A percentile compares a stretch with the other conserved stretches of the same genome.
Evolutionary conservation across 2,888 invertebrate species (phyloP).

Genomic region (Heteromyza rotundicornis): DNA sequence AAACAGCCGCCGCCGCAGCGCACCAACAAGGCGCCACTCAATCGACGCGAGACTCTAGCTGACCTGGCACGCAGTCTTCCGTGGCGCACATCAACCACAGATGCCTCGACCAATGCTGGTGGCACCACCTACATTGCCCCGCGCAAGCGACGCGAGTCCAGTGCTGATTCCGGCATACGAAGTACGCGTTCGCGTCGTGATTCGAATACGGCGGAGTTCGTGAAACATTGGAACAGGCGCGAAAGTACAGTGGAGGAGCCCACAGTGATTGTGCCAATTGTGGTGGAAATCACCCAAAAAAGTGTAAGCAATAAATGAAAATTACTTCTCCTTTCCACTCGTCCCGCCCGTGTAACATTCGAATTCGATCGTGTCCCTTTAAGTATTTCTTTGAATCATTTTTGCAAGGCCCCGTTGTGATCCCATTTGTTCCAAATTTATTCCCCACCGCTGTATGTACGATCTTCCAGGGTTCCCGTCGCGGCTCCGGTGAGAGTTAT

Average conservation of each 20-base stretch:
- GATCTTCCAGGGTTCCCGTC: slow-evolving; percentile 59
- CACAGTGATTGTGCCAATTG: slow-evolving; percentile 39
- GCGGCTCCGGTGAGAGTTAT: slow-evolving; percentile 74
- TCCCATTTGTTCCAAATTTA: background rate
- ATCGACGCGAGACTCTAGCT: slow-evolving; percentile 84
- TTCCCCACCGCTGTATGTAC: slow-evolving; percentile 22
- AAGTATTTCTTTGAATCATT: too few relatives aligned
- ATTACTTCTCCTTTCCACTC: too few relatives aligned
- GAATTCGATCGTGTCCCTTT: too few relatives aligned
- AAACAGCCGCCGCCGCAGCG: slow-evolving; percentile 52
- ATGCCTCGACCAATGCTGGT: slow-evolving; percentile 55
- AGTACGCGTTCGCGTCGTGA: slow-evolving; percentile 77
- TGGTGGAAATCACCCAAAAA: slow-evolving; percentile 41
- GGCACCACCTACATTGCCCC: slow-evolving; percentile 60
- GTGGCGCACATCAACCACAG: slow-evolving; percentile 75
- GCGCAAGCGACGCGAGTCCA: slow-evolving; percentile 84
- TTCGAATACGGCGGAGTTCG: slow-evolving; percentile 77
- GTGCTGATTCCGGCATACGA: slow-evolving; percentile 84
- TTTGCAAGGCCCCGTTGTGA: too few relatives aligned
- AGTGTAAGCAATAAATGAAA: slow-evolving; percentile 40
- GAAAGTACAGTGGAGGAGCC: slow-evolving; percentile 65
- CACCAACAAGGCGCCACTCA: slow-evolving; percentile 69
- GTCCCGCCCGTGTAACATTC: too few relatives aligned
- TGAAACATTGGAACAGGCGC: slow-evolving; percentile 74
- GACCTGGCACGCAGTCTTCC: slow-evolving; percentile 85